Evolutionary conservation across 2,113 vertebrate genomes (phyloP).

Genomic region (Tenrec ecaudatus): DNA sequence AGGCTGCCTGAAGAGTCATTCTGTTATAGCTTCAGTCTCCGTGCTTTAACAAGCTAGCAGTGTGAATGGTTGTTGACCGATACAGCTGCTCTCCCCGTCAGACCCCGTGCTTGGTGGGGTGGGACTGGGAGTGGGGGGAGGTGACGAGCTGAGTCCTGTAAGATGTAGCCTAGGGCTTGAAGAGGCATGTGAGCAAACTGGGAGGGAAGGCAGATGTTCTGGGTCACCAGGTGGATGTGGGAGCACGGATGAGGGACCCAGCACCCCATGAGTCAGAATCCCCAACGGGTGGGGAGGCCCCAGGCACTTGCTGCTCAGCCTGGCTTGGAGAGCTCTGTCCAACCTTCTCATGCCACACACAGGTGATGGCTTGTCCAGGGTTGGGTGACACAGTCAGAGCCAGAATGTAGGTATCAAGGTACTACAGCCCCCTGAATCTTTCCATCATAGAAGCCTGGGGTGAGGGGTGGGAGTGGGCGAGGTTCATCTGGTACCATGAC

Average conservation of each 20-base stretch:
- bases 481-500: background rate
- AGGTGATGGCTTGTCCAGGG: conserved; percentile 74
- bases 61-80: background rate
- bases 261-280: background rate
- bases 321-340: background rate
- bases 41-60: background rate
- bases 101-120: background rate
- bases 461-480: background rate
- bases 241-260: background rate
- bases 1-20: background rate
- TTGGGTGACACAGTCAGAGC: background rate
- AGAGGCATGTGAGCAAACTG: background rate
- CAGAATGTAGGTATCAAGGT: conserved; percentile 50
- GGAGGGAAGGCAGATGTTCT: background rate
- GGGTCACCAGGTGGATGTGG: background rate
- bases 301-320: background rate
- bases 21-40: background rate
- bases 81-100: background rate
- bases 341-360: background rate
- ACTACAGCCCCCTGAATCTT: conserved; percentile 85
- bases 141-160: background rate
- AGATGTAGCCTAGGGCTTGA: accelerated
- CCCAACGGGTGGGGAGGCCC: background rate
- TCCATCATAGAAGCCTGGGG: background rate
- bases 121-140: too few species aligned